Evolutionary conservation across 2,113 vertebrate species (phyloP), one percentile per base, ranked within the genome.

Genomic region (Sigmodon hispidus): DNA sequence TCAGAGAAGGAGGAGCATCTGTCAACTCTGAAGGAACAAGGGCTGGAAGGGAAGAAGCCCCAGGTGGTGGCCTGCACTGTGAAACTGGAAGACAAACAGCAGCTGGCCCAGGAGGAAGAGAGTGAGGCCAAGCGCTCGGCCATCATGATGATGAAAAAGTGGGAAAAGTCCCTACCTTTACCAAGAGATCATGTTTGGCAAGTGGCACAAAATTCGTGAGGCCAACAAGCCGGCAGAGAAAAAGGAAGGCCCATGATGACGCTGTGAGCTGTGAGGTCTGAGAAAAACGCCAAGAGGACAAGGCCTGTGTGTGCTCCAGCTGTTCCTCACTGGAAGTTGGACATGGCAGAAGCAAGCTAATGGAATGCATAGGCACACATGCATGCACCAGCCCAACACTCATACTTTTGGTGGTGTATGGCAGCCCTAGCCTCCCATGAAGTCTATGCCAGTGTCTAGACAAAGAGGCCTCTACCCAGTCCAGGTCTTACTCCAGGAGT

Each of bases 141-240:
- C 94, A 99, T 99, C 97, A 99, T 99, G 99, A 99, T 99, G 99
- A 99, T 99, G 99, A 99, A 99, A 98, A 99, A 99, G 96, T 99
- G 98, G 84, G 99, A 99, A 87, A 99, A 99, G 80, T 99, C n/a
- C n/a, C n/a, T n/a, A 99, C 94, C 99, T 99, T 3, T 99, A 99
- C 94, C 99, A 99, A 96, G 99, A 99, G 98, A 99, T 99, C 97
- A 99, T 99, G 99, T 99, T 99, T 0, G 99, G 99, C 96, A 99
- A 99, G 98, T 99, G 99, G 97, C 99, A 99, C 95, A 99, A 99
- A 98, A 95, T 99, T 94, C 96, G 99, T 15, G 99, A 99, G 99
- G 99, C 99, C 0, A 99, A 99, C 97, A 99, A 99, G 96, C 98
- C 99, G 1, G 98, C 99, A 0, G 98, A 99, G 0, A 99, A 99